Conservation (phyloP, 2,888 invertebrate species). For the Temnothorax rugatulus region DNA sequence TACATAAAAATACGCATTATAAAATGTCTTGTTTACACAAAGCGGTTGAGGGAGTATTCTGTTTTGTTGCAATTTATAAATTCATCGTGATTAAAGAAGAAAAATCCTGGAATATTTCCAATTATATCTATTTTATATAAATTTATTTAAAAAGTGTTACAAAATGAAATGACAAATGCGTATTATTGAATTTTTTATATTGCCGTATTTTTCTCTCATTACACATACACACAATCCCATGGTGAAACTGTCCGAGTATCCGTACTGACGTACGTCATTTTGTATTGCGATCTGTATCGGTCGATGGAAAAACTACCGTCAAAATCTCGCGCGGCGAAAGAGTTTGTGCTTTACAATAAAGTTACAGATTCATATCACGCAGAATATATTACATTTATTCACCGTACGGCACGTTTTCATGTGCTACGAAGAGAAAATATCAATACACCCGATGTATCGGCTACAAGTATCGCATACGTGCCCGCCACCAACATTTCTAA, state of each 20-base stretch:
- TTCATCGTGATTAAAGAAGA: not conserved
- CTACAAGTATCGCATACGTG: conserved; percentile 39
- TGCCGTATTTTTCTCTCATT: conserved; percentile 9
- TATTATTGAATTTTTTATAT: not conserved
- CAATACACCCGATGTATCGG: conserved; percentile 54
- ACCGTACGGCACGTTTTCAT: conserved; percentile 40
- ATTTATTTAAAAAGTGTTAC: conserved; percentile 8
- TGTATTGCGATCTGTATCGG: conserved; percentile 14
- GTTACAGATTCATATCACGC: conserved; percentile 58
- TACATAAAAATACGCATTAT: conserved; percentile 2
- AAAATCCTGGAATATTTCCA: not conserved
- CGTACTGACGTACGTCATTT: not conserved
- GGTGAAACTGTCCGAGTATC: not conserved
- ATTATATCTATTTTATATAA: not conserved
- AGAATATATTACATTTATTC: conserved; percentile 50
- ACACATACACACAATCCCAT: not conserved
- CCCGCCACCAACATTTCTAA: conserved; percentile 15
- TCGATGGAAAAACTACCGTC: conserved; percentile 43
- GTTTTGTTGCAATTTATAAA: not conserved
- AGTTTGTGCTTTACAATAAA: conserved; percentile 46
- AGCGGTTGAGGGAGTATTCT: not conserved
- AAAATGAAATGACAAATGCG: not conserved
- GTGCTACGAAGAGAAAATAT: conserved; percentile 48
- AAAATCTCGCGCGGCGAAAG: conserved; percentile 33
- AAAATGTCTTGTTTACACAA: not conserved